phyloP scores from a whole-genome alignment of 2,113 vertebrate species.

The Larimichthys crocea region DNA sequence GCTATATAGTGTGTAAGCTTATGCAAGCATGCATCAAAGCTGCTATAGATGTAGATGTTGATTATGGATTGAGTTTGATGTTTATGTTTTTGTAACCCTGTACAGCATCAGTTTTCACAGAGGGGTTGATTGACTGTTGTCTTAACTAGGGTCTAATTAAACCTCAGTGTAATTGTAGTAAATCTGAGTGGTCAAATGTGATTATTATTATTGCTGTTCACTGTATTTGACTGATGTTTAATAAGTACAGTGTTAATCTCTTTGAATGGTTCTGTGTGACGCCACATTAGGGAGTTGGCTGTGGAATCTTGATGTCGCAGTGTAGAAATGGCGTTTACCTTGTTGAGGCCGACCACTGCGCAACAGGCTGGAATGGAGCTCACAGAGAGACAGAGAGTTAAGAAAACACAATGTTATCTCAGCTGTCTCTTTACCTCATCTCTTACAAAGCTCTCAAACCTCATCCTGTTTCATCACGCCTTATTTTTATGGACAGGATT shows the following conservation, averaged over 20 bases:
- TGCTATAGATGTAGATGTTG: slow-evolving; percentile 12
- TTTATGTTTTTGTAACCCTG: slow-evolving; percentile 5
- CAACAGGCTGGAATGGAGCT: slow-evolving; percentile 51
- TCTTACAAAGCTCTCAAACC: background rate
- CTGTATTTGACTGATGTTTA: background rate
- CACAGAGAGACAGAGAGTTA: background rate
- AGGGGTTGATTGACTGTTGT: background rate
- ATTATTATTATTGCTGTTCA: background rate
- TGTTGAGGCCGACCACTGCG: background rate
- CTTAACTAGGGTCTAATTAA: background rate
- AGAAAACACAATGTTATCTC: background rate
- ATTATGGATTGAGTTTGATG: background rate
- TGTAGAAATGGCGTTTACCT: slow-evolving; percentile 59
- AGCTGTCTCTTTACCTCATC: background rate
- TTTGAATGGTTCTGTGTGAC: slow-evolving; percentile 34
- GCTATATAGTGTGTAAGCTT: slow-evolving; percentile 29
- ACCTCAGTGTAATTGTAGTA: background rate
- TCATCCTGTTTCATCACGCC: background rate
- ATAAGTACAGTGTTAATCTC: background rate
- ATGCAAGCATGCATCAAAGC: slow-evolving; percentile 1
- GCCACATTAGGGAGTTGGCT: slow-evolving; percentile 46
- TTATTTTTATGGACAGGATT: background rate
- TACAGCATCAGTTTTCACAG: slow-evolving; percentile 2
- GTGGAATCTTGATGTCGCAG: slow-evolving; percentile 67
- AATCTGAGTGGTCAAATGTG: background rate